phyloP scores from a whole-genome alignment of 2,888 invertebrate genomes.

The Volucella inflata region DNA sequence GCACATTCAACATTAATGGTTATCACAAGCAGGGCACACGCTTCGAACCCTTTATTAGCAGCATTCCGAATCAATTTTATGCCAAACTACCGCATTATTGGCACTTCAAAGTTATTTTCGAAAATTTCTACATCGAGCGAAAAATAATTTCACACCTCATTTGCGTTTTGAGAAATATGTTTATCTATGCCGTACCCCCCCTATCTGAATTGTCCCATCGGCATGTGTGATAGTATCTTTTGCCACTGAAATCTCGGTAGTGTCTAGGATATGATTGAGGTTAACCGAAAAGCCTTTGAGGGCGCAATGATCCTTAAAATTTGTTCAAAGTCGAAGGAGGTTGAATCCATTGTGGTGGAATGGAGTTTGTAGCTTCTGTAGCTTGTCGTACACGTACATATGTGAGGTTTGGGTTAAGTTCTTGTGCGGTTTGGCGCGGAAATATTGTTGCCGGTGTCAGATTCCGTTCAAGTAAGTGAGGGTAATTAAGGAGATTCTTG shows the following conservation, averaged over 20 bases:
- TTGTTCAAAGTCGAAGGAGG: constrained; percentile 31
- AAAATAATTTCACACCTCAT: constrained; percentile 75
- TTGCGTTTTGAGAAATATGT: constrained; percentile 64
- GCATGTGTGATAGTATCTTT: constrained; percentile 49
- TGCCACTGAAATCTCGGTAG: constrained; percentile 5
- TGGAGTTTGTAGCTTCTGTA: background rate
- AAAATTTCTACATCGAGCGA: constrained; percentile 50
- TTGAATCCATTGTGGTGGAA: background rate
- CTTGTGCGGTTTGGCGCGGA: constrained; percentile 9
- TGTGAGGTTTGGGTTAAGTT: background rate
- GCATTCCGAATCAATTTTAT: constrained; percentile 69
- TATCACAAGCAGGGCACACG: constrained; percentile 17
- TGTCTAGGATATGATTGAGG: constrained; percentile 67
- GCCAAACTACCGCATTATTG: constrained; percentile 70
- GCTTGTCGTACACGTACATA: background rate
- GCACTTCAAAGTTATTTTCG: constrained; percentile 68
- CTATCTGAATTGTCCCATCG: background rate
- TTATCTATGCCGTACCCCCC: constrained; percentile 22
- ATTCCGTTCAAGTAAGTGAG: background rate
- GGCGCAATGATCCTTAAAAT: constrained; percentile 73
- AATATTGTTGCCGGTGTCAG: constrained; percentile 24
- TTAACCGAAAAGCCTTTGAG: constrained; percentile 61
- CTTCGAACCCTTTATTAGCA: constrained; percentile 52
- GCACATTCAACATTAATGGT: constrained; percentile 58
- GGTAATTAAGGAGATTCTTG: constrained; percentile 20